Evolutionary conservation across 2,888 invertebrate genomes (phyloP), one percentile per base, ranked within the genome.

Genomic region (Chironomus riparius): DNA sequence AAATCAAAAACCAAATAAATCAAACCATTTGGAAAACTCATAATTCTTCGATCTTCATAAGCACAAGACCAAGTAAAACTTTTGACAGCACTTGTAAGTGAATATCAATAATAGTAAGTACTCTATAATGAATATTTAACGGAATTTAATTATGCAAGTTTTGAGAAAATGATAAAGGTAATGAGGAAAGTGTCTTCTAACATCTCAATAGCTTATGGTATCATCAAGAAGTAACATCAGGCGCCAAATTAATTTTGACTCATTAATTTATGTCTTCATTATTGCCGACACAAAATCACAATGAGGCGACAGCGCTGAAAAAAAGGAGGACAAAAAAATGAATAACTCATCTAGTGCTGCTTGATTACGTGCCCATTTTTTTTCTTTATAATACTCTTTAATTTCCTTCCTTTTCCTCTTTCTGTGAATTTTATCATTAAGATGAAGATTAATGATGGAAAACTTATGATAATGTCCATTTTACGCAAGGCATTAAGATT

Each of bases 241-340:
- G 71, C 71, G 71, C 71, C 71, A 71, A 71, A 71, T 71, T 71
- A 71, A 71, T 71, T 71, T 71, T 71, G 71, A 71, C 56, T 71
- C 71, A 71, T 71, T 71, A 71, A 71, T 71, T 71, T 71, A 71
- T 71, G 71, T 71, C 71, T 71, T 71, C 50, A 71, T 71, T 71
- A 56, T 24, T 56, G 50, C 71, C 47, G 56, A 56, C 56, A 70
- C 47, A 18, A 47, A 70, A 70, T 70, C 70, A 47, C 70, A 70
- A 70, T 47, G 28, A 70, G 47, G 47, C 70, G 70, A 70, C 47
- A 18, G 18, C 18, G 18, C 18, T 50, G 56, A 50, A 50, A 12
- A 15, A n/a, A 22, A 65, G 22, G 22, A 24, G 18, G 56, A 56
- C 56, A 3, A 56, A 21, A 65, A 71, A 71, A 24, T 22, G 56